Evolutionary conservation across 92 coral and sea anemone species (phyloP).

Genomic region (Porites rus): DNA sequence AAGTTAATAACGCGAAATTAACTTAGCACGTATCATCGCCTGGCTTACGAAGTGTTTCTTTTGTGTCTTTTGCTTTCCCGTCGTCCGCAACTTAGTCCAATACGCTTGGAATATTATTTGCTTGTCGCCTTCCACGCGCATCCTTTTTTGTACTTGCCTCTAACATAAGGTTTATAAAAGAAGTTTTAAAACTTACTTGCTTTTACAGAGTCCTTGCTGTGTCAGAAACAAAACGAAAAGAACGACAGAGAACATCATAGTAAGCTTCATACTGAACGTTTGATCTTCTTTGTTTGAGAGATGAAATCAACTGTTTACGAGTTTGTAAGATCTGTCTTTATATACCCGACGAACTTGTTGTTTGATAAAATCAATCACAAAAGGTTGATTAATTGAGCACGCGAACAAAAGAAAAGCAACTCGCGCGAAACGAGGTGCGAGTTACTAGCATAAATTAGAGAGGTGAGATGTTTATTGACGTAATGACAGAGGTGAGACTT

Average conservation of each 20-base stretch:
- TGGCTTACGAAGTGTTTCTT: too few species aligned
- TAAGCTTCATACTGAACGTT: not conserved
- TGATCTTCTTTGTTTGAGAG: not conserved
- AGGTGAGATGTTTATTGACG: conserved; percentile 4
- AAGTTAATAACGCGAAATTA: not conserved
- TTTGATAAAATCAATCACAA: not conserved
- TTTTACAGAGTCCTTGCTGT: not conserved
- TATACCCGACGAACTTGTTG: not conserved
- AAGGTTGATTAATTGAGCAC: not conserved
- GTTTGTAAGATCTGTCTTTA: not conserved
- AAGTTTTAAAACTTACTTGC: not conserved
- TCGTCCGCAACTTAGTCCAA: not conserved
- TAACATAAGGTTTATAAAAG: not conserved
- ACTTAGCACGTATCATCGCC: too few species aligned
- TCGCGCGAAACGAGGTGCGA: conserved; percentile 16
- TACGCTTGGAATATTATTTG: not conserved
- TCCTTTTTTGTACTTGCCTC: too few species aligned
- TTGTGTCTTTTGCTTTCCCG: too few species aligned
- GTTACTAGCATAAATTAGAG: not conserved
- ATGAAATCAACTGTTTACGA: not conserved
- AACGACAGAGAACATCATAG: not conserved
- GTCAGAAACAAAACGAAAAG: not conserved
- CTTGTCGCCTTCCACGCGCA: conserved; percentile 1
- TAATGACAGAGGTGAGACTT: conserved; percentile 11
- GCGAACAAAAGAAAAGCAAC: not conserved